Base-by-base conservation (phyloP, 2,888 invertebrate species). In the Synanthedon vespiformis region DNA sequence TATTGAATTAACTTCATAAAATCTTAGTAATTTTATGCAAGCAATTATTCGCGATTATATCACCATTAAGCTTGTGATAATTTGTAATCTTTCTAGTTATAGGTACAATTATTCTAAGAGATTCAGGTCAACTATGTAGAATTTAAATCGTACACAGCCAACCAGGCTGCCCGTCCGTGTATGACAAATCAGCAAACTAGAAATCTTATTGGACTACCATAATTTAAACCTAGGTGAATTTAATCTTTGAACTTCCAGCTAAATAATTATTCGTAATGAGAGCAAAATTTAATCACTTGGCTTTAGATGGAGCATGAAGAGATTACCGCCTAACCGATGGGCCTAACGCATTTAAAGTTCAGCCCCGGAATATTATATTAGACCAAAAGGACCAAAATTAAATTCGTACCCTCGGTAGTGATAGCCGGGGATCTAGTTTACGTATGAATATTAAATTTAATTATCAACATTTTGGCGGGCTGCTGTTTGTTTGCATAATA, bases 371-470 rank as follows among this genome's bases (percentile, higher is more conserved):
- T 72, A 75, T 75, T 67, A 71, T 70, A 73, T 76, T 70, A 72
- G 70, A 72, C 71, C 67, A 75, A 69, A 34, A 71, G 70, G 70
- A 65, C 61, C 64, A 60, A 72, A 75, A 76, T 77, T 73, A 64
- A 77, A 77, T 77, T 75, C 68, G 67, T 65, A 61, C 58, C 64
- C 60, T 61, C 57, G 61, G 59, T 62, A 65, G 64, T 69, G 68
- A 74, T 73, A 67, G 62, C 57, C 14, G 44, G 59, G 61, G 63
- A 63, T 59, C 59, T 67, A 67, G 67, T 71, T 70, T 67, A 62
- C 65, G 63, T 66, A 73, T 76, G 70, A 72, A 77, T 77, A 74
- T 72, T 69, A 67, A 68, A 72, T 72, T 76, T 63, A 59, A 74
- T 72, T 71, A 69, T 58, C 60, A 58, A 58, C 48, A 48, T 48